A percentile compares a stretch with the other conserved stretches of the same genome.
Conservation (phyloP, 2,113 vertebrate genomes). For the Phycodurus eques region DNA sequence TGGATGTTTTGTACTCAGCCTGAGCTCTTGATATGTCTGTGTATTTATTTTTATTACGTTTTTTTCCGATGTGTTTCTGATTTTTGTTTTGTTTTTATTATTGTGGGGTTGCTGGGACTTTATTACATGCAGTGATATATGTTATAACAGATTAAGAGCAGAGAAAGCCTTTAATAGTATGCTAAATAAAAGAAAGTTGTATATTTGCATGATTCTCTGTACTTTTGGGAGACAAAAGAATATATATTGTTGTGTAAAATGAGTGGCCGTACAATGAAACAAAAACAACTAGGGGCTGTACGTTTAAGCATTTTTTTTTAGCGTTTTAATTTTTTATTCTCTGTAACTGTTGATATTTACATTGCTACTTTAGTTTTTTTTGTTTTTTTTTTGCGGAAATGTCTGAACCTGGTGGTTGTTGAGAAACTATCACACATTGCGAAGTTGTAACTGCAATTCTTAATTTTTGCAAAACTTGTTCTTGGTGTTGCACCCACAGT, state of each 20-base stretch:
- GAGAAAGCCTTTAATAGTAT: conserved; percentile 66
- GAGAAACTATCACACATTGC: conserved; percentile 21
- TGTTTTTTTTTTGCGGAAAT: neutral
- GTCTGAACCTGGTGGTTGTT: conserved; percentile 27
- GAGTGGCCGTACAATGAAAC: conserved; percentile 69
- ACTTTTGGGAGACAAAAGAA: conserved; percentile 72
- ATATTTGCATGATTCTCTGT: conserved; percentile 82
- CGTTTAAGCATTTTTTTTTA: conserved; percentile 46
- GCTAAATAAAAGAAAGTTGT: conserved; percentile 70
- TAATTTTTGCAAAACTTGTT: conserved; percentile 9
- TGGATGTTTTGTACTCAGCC: conserved; percentile 75
- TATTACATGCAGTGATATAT: conserved; percentile 56
- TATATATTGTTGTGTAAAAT: conserved; percentile 76
- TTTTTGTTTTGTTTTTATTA: conserved; percentile 13
- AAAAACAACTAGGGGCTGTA: conserved; percentile 60
- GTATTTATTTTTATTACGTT: conserved; percentile 51
- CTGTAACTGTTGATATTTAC: conserved; percentile 53
- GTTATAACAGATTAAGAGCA: conserved; percentile 66
- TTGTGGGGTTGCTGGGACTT: conserved; percentile 24
- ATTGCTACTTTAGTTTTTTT: conserved; percentile 19
- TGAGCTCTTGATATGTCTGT: conserved; percentile 68
- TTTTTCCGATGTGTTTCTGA: conserved; percentile 45
- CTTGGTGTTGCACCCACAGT: neutral
- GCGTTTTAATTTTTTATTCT: conserved; percentile 51
- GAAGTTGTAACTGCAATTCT: conserved; percentile 14